Conservation (phyloP, 2,888 invertebrate species). For the Platycnemis pennipes region DNA sequence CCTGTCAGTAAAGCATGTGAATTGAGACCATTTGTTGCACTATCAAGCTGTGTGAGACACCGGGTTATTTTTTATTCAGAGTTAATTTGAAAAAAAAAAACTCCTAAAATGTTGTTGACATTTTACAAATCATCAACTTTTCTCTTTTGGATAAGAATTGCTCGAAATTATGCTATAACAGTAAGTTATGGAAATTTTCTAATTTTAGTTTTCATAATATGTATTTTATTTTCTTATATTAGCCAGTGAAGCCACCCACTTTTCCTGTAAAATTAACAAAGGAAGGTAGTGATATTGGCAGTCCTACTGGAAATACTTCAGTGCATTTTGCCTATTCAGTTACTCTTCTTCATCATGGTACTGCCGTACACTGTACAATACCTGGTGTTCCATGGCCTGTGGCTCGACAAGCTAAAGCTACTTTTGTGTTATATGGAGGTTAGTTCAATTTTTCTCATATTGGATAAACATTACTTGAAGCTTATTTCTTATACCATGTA, state of each 20-base stretch:
- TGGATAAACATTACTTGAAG: too few species aligned
- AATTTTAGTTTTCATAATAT: constrained; percentile 54
- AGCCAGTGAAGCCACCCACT: constrained; percentile 83
- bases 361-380: constrained; percentile 90
- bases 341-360: constrained; percentile 90
- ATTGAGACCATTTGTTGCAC: too few species aligned
- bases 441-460: constrained; percentile 71
- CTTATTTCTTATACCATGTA: too few species aligned
- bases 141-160: too few species aligned
- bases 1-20: too few species aligned
- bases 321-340: constrained; percentile 93
- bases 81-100: too few species aligned
- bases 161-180: too few species aligned
- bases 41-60: too few species aligned
- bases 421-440: constrained; percentile 87
- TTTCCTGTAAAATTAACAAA: constrained; percentile 54
- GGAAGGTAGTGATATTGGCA: constrained; percentile 42
- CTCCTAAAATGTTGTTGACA: too few species aligned
- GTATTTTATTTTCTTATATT: constrained; percentile 72
- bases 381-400: constrained; percentile 90
- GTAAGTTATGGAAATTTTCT: too few species aligned
- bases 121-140: too few species aligned
- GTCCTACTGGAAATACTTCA: constrained; percentile 73
- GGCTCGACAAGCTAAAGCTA: constrained; percentile 88
- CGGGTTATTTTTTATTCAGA: too few species aligned